These are phyloP conservation scores for Halictus rubicundus DNA, from an alignment of 1,140 invertebrate genomes.

Conservation along the genomic window DNA sequence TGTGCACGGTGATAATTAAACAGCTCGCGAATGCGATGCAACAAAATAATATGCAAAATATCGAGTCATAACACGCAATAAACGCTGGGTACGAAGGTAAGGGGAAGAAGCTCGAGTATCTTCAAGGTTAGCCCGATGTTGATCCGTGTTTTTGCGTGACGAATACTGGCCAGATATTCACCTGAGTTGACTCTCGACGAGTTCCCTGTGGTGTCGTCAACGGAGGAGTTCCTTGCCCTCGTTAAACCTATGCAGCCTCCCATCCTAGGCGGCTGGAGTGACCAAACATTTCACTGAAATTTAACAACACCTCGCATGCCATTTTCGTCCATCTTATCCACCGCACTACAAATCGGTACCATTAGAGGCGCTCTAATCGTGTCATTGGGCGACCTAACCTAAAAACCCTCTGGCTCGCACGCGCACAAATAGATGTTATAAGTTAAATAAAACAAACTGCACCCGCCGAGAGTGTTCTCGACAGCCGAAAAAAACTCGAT, in stretches of 20 bases:
- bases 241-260: slow-evolving; percentile 92
- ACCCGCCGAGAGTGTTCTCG: too few relatives aligned
- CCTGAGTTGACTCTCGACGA: slow-evolving; percentile 89
- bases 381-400: slow-evolving; percentile 29
- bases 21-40: background rate
- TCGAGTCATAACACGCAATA: slow-evolving; percentile 42
- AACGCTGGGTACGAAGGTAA: slow-evolving; percentile 53
- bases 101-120: slow-evolving; percentile 49
- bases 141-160: slow-evolving; percentile 20
- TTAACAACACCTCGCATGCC: slow-evolving; percentile 76
- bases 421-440: background rate
- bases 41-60: slow-evolving; percentile 29
- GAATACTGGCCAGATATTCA: slow-evolving; percentile 71
- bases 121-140: slow-evolving; percentile 64
- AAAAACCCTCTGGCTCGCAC: background rate
- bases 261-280: slow-evolving; percentile 83
- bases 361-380: slow-evolving; percentile 49
- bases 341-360: slow-evolving; percentile 30
- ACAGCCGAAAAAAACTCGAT: background rate
- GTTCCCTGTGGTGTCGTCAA: slow-evolving; percentile 88
- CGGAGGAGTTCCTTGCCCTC: slow-evolving; percentile 88
- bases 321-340: slow-evolving; percentile 78
- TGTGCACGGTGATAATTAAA: background rate
- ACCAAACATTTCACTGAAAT: slow-evolving; percentile 81
- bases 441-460: slow-evolving; percentile 27